Evolutionary conservation across 53 echinoderm and acorn worm genomes (phyloP).

Genomic region (Hippasteria phrygiana): DNA sequence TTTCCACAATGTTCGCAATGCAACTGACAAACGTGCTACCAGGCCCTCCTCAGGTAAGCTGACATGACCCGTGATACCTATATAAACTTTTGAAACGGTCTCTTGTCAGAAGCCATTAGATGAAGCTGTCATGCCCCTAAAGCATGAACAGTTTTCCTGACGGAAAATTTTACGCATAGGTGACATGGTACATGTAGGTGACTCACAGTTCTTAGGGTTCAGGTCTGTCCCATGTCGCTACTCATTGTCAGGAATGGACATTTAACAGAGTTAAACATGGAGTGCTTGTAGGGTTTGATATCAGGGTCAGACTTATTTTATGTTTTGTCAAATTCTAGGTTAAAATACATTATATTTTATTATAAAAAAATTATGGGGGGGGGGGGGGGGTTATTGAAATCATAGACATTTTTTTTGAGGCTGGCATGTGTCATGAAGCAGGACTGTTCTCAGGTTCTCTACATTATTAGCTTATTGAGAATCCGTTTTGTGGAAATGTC

Average conservation of each 20-base stretch:
- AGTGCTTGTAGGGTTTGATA: not conserved
- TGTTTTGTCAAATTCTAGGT: not conserved
- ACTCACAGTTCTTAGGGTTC: conserved; percentile 17
- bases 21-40: not conserved
- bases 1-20: conserved; percentile 9
- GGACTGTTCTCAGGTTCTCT: no score
- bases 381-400: no score
- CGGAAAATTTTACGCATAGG: conserved; percentile 53
- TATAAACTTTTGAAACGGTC: not conserved
- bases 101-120: conserved; percentile 21
- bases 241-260: not conserved
- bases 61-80: not conserved
- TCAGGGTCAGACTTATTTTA: not conserved
- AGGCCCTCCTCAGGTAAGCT: conserved; percentile 24
- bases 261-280: not conserved
- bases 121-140: conserved; percentile 32
- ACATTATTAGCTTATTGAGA: not conserved
- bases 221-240: not conserved
- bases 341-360: no score
- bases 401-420: no score
- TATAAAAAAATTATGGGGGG: no score
- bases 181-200: conserved; percentile 12
- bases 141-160: conserved; percentile 40
- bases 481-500: not conserved
- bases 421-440: no score